Conservation (phyloP, 92 coral and sea anemone species). For the Phenganax subtilis region DNA sequence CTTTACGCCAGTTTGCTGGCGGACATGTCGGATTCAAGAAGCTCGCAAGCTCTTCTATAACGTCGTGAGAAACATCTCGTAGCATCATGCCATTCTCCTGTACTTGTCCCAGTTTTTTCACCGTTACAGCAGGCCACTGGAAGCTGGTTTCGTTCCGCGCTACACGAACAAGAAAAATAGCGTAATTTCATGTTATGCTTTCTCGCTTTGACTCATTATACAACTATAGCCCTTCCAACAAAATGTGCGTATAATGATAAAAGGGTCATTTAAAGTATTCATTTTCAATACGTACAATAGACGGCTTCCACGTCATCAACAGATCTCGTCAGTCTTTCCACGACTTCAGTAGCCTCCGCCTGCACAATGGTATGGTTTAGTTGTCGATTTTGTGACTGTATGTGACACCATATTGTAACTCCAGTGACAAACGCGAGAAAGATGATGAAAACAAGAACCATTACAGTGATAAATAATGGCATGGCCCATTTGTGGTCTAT, state of each 20-base stretch:
- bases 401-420: constrained; percentile 36
- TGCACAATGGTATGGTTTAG: not conserved
- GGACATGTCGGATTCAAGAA: constrained; percentile 21
- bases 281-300: not conserved
- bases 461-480: constrained; percentile 29
- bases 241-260: too few relatives aligned
- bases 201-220: too few relatives aligned
- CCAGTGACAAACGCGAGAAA: constrained; percentile 26
- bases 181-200: too few relatives aligned
- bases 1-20: constrained; percentile 32
- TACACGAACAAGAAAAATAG: not conserved
- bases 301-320: constrained; percentile 17
- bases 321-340: constrained; percentile 2
- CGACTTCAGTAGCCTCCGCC: constrained; percentile 1
- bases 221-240: too few relatives aligned
- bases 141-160: not conserved
- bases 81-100: constrained; percentile 27
- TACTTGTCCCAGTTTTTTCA: not conserved
- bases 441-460: constrained; percentile 6
- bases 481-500: constrained; percentile 10
- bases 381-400: constrained; percentile 7
- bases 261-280: too few relatives aligned
- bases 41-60: constrained; percentile 29
- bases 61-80: constrained; percentile 30
- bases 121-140: not conserved